Evolutionary conservation across 2,888 invertebrate genomes (phyloP).

Genomic region (Pardosa pseudoannulata): DNA sequence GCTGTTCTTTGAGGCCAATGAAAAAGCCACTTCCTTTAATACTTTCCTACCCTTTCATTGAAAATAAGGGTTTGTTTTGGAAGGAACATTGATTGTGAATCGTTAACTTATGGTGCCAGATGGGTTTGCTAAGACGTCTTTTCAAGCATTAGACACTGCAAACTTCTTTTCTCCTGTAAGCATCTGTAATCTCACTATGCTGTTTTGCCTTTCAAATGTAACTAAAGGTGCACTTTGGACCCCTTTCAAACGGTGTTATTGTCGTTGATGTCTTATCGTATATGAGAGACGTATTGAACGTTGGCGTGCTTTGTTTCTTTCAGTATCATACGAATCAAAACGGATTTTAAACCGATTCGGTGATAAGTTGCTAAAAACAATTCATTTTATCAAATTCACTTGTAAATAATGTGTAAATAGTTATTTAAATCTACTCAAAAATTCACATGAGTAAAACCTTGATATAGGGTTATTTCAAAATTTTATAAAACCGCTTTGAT

Average conservation of each 20-base stretch:
- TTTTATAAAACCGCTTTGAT: background rate
- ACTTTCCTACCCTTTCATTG: constrained; percentile 31
- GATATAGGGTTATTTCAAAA: background rate
- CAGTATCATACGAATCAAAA: constrained; percentile 51
- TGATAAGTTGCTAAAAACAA: constrained; percentile 23
- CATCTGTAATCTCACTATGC: constrained; percentile 58
- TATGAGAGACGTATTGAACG: constrained; percentile 30
- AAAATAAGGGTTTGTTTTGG: constrained; percentile 27
- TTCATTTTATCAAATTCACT: background rate
- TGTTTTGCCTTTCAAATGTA: constrained; percentile 58
- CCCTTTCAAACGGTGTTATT: constrained; percentile 48
- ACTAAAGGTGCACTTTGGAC: constrained; percentile 55
- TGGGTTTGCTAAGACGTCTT: constrained; percentile 54
- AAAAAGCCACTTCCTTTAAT: background rate
- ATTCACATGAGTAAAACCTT: too few species aligned
- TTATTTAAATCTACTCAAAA: background rate
- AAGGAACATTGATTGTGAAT: constrained; percentile 42
- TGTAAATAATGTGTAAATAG: constrained; percentile 6
- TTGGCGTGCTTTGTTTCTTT: constrained; percentile 27
- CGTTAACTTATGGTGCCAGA: constrained; percentile 60
- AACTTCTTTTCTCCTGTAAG: constrained; percentile 51
- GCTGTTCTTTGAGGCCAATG: constrained; percentile 34
- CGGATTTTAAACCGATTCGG: constrained; percentile 68
- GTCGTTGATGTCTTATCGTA: constrained; percentile 40
- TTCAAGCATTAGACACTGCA: constrained; percentile 46